A percentile compares a stretch with the other conserved stretches of the same genome.
Evolutionary conservation across 2,888 invertebrate genomes (phyloP).

Genomic region (Dioctria linearis): DNA sequence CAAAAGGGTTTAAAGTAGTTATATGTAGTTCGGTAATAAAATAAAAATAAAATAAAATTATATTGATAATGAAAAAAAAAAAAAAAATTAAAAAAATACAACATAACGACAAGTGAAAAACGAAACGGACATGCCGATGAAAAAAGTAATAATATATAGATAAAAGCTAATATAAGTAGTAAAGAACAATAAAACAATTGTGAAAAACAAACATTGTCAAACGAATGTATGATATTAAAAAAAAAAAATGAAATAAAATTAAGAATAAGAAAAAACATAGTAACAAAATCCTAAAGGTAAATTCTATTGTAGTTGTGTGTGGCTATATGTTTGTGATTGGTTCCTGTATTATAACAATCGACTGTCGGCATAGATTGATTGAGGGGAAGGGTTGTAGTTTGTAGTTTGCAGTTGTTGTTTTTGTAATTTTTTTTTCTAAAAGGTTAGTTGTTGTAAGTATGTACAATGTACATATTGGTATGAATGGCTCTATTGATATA

Average conservation of each 20-base stretch:
- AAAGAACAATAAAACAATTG: conserved; percentile 42
- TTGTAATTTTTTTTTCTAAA: background rate
- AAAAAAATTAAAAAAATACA: conserved; percentile 17
- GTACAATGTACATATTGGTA: conserved; percentile 54
- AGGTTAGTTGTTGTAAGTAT: conserved; percentile 57
- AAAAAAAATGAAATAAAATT: conserved; percentile 10
- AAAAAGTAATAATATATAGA: conserved; percentile 43
- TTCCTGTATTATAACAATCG: conserved; percentile 66
- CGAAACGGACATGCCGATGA: conserved; percentile 51
- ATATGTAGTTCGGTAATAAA: background rate
- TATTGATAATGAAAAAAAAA: background rate
- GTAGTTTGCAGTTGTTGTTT: conserved; percentile 53
- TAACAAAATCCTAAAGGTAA: conserved; percentile 45
- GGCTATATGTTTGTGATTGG: conserved; percentile 53
- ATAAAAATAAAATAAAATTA: too few relatives aligned
- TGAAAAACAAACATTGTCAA: conserved; percentile 42
- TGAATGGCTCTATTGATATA: conserved; percentile 51
- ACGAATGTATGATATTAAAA: background rate
- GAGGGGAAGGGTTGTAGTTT: conserved; percentile 64
- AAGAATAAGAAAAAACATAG: conserved; percentile 50
- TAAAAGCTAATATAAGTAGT: conserved; percentile 17
- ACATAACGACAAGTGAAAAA: conserved; percentile 42
- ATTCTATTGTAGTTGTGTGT: conserved; percentile 55
- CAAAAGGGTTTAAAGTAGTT: background rate
- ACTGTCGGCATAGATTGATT: conserved; percentile 77